phyloP scores from a whole-genome alignment of 2,797 vertebrate genomes.

The Ispidina picta region DNA sequence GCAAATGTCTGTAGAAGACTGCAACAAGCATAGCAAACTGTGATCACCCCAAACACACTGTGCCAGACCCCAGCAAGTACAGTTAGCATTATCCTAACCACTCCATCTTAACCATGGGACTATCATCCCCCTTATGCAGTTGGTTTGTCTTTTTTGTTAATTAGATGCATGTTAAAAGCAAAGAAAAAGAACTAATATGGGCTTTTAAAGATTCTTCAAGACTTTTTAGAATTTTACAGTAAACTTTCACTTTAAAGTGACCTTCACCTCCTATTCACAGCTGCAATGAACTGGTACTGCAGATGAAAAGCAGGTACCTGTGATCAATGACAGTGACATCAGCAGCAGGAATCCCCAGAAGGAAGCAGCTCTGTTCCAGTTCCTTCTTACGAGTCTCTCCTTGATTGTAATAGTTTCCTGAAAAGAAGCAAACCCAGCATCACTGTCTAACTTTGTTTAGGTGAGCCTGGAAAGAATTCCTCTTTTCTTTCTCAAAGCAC shows the following conservation, averaged over 20 bases:
- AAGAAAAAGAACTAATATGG: background rate
- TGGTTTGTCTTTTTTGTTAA: background rate
- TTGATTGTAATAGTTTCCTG: slow-evolving; percentile 95
- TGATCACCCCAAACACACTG: background rate
- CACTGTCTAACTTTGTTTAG: background rate
- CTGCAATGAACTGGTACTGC: background rate
- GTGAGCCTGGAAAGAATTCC: background rate
- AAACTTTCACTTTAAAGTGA: background rate
- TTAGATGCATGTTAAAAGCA: background rate
- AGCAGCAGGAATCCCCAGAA: slow-evolving; percentile 88
- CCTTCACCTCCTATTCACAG: background rate
- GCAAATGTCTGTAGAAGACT: background rate
- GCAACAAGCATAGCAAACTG: background rate
- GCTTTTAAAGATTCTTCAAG: background rate
- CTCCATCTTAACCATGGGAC: background rate
- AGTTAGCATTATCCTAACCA: background rate
- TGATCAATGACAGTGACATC: slow-evolving; percentile 85
- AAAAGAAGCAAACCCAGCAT: slow-evolving; percentile 66
- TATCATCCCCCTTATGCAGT: background rate
- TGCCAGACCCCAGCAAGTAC: background rate
- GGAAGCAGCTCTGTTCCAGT: slow-evolving; percentile 88
- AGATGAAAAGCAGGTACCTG: slow-evolving; percentile 81
- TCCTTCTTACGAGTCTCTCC: slow-evolving; percentile 89
- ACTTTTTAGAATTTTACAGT: background rate
- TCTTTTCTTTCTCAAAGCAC: background rate